These are phyloP conservation scores for Patiria pectinifera DNA, from an alignment of 53 echinoderm and acorn worm genomes.

Conservation along the genomic window DNA sequence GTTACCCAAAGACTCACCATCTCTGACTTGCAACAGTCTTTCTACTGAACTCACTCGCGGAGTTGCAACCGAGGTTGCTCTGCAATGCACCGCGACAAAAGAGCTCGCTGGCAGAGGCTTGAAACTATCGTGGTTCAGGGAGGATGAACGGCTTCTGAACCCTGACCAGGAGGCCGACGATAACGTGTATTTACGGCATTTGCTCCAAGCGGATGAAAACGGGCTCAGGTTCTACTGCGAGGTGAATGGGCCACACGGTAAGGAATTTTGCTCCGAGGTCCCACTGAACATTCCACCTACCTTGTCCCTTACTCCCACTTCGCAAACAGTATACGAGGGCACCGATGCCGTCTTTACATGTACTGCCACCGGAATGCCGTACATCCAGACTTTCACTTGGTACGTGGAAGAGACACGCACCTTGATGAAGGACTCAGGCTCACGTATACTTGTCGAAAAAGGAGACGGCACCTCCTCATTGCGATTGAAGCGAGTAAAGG, in stretches of 20 bases:
- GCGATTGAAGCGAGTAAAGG: background rate
- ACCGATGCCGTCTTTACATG: conserved; percentile 45
- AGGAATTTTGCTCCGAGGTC: background rate
- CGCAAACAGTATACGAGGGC: conserved; percentile 32
- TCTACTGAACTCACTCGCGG: background rate
- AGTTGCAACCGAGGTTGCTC: background rate
- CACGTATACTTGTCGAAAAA: background rate
- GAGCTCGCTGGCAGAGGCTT: background rate
- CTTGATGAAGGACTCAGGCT: background rate
- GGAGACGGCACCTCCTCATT: conserved; percentile 9
- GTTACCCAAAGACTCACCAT: background rate
- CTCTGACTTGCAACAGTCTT: background rate
- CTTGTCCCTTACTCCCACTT: background rate
- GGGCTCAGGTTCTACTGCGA: conserved; percentile 6
- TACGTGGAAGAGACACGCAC: conserved; percentile 17
- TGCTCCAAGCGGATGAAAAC: conserved; percentile 10
- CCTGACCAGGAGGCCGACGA: no score
- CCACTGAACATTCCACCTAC: conserved; percentile 2
- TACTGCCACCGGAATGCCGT: conserved; percentile 26
- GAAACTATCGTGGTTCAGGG: background rate
- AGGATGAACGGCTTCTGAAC: background rate
- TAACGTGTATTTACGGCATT: background rate
- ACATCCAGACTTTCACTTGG: conserved; percentile 26
- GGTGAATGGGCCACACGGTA: background rate
- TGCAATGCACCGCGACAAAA: background rate